Evolutionary conservation across 2,888 invertebrate genomes (phyloP), one percentile per base, ranked within the genome.

Genomic region (Abscondita cerata): DNA sequence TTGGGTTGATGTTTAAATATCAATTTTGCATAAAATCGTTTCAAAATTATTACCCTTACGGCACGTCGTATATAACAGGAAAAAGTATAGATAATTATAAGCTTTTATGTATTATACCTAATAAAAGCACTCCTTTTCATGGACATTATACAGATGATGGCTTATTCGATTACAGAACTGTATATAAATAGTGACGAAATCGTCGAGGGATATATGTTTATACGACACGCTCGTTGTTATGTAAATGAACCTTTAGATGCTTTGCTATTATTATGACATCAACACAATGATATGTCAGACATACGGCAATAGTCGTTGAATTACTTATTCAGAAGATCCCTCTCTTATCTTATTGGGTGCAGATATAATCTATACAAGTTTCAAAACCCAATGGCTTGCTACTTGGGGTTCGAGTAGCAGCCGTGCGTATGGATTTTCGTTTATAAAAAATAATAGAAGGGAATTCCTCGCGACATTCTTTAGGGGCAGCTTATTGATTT

Each of bases 261-360:
- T 59, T 44, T 46, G 15, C 36, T 56, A 50, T 66, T 66, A 66
- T 66, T 66, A 64, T 66, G 66, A 66, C 64, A 66, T 61, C 64
- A 55, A 34, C 61, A 66, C 59, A 65, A 67, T 60, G 60, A 67
- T 58, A 58, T 51, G 54, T 59, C 52, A 62, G 59, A 53, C 52
- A 60, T 60, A 36, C 36, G 50, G 47, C 46, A 62, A 54, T 54
- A 62, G 62, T 59, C 54, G 57, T 61, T 61, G 34, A 53, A 63
- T 62, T 67, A 66, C 64, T 65, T 65, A 65, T 61, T 65, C 60
- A 67, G 60, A 67, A 57, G 54, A 58, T 54, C 65, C 67, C 59
- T 60, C 48, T 36, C 36, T 51, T 40, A 36, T 67, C 38, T 59
- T 57, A 67, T 67, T 67, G 67, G 67, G 38, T 52, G 55, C 40